Base-by-base conservation (phyloP, 2,113 vertebrate genomes). In the Syngnathus scovelli region DNA sequence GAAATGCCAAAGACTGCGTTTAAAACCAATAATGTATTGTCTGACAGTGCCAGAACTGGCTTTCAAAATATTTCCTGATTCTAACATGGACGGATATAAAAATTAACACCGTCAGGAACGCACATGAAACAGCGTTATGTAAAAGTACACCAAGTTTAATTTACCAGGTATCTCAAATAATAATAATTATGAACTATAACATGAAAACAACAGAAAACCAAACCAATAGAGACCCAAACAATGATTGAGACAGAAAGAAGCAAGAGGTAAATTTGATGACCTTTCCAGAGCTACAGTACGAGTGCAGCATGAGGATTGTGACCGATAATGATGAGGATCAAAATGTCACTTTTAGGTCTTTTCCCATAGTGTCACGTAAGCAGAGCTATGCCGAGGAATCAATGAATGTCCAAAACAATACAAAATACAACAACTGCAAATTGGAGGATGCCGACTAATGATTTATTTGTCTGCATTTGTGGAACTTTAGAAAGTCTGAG, bases 281-380 rank as follows among this genome's bases (percentile, higher is more conserved):
- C 86, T 86, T 88, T 88, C 64, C 67, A 18, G 62, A 65, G 65
- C 11, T 60, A 36, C 19, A 38, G 70, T 77, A 78, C 33, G 39
- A 19, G 19, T 66, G 60, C 58, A 75, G 66, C 23, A 27, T 23
- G 39, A 61, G 74, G 68, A 78, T 67, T 74, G 65, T 70, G 72
- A 61, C 67, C 67, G 79, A 80, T 84, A 79, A 80, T 78, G 77
- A 81, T 67, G 27, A 64, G 43, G 76, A 87, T 88, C 75, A 33
- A 84, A 87, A 88, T 74, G 72, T 68, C 44, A 54, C 60, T 77
- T 72, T 44, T 33, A 60, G 52, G 65, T 71, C 68, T 58, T 66
- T 61, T 58, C 46, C 19, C 36, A 61, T 41, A 16, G 19, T 4
- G 61, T 21, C 36, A 48, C 5, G 52, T 56, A 68, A 65, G 64